These are phyloP conservation scores for Rhombomys opimus DNA, from an alignment of 2,113 vertebrate species.

Conservation along the genomic window DNA sequence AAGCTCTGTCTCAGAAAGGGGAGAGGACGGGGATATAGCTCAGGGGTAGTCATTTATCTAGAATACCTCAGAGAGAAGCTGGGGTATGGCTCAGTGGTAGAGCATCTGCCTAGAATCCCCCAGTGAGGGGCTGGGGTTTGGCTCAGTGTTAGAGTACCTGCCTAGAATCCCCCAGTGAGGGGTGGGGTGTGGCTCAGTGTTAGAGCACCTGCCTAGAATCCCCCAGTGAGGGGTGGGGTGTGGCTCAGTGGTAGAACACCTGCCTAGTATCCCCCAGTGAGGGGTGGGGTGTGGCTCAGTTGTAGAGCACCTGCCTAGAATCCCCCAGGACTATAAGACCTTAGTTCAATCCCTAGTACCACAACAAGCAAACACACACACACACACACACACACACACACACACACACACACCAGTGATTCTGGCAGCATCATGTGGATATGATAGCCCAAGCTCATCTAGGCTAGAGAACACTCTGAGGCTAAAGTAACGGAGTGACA, in stretches of 20 bases:
- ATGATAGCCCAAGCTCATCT: background rate
- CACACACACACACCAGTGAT: background rate
- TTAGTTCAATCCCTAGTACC: background rate
- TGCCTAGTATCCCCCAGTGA: background rate
- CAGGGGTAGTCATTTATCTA: background rate
- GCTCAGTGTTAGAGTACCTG: background rate
- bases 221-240: background rate
- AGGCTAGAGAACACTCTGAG: background rate
- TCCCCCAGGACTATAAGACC: background rate
- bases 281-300: background rate
- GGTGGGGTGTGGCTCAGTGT: background rate
- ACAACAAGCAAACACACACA: background rate
- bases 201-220: background rate
- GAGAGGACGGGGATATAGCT: background rate
- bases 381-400: background rate
- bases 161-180: background rate
- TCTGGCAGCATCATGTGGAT: background rate
- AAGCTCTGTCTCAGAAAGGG: background rate
- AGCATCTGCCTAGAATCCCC: background rate
- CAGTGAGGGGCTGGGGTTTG: background rate
- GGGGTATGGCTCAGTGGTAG: background rate
- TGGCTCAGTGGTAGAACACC: background rate
- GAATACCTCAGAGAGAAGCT: background rate
- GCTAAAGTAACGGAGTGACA: background rate
- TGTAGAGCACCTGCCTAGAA: background rate